Percentiles rank a stretch among this genome's conserved stretches.
These are phyloP conservation scores for Salvelinus fontinalis DNA, from an alignment of 2,113 vertebrate species.

Conservation along the genomic window DNA sequence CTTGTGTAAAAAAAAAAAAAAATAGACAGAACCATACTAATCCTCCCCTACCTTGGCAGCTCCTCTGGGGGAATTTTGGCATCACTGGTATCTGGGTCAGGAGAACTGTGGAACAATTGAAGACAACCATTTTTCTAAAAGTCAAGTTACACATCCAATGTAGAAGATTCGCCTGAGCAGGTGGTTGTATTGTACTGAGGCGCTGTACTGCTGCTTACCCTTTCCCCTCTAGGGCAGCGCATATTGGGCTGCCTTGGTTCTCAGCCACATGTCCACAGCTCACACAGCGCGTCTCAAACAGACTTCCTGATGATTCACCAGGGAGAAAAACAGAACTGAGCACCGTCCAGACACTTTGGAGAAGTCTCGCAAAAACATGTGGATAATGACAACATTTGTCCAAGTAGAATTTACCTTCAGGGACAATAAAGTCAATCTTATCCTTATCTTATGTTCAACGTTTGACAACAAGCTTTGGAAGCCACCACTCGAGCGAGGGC, in stretches of 20 bases:
- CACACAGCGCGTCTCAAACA: constrained; percentile 92
- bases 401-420: too few relatives aligned
- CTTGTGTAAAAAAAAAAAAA: not conserved
- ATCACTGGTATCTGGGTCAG: constrained; percentile 79
- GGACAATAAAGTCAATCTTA: too few relatives aligned
- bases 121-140: too few relatives aligned
- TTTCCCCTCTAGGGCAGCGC: constrained; percentile 82
- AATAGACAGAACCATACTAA: constrained; percentile 20
- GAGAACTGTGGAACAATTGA: constrained; percentile 71
- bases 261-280: constrained; percentile 83
- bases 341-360: too few relatives aligned
- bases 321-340: constrained; percentile 4
- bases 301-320: constrained; percentile 79
- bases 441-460: too few relatives aligned
- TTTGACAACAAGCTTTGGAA: too few relatives aligned
- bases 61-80: constrained; percentile 84
- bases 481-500: too few relatives aligned
- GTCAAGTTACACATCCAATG: too few relatives aligned
- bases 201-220: constrained; percentile 77
- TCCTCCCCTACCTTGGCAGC: constrained; percentile 82
- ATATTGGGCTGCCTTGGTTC: constrained; percentile 89
- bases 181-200: not conserved
- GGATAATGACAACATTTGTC: too few relatives aligned
- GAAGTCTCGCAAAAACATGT: too few relatives aligned
- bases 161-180: not conserved